phyloP scores from a whole-genome alignment of 2,888 invertebrate species.

The Sarcophaga variegata region DNA sequence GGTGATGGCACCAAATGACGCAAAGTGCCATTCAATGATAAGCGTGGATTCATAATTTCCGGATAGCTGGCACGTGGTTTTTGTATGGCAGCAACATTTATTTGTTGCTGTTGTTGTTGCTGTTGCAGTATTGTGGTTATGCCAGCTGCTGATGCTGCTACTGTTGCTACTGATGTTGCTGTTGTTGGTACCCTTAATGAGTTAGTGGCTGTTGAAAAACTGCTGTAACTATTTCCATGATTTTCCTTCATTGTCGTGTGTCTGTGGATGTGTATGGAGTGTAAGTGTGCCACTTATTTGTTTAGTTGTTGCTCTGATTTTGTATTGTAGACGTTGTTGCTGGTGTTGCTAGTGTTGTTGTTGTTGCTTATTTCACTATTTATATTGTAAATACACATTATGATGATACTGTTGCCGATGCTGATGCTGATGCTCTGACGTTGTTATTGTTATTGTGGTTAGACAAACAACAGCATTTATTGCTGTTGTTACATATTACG shows the following conservation, averaged over 20 bases:
- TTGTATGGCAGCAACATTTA: conserved; percentile 62
- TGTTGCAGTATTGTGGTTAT: conserved; percentile 34
- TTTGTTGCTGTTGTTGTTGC: conserved; percentile 59
- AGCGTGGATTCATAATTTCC: conserved; percentile 80
- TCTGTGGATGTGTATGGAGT: not conserved
- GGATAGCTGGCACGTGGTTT: conserved; percentile 78
- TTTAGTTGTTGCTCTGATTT: conserved; percentile 8
- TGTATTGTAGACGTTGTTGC: conserved; percentile 54
- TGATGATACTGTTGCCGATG: not conserved
- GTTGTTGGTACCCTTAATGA: conserved; percentile 52
- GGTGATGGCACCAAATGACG: conserved; percentile 80
- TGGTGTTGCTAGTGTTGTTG: conserved; percentile 30
- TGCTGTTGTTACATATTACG: conserved; percentile 3
- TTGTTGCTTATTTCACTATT: conserved; percentile 36
- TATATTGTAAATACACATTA: not conserved
- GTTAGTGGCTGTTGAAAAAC: conserved; percentile 44
- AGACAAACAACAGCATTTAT: not conserved
- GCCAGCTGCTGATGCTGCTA: conserved; percentile 10
- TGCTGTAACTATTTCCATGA: conserved; percentile 26
- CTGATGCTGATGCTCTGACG: not conserved
- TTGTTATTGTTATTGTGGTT: conserved; percentile 20
- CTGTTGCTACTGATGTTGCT: conserved; percentile 15
- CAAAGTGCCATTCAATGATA: conserved; percentile 80
- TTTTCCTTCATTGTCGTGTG: conserved; percentile 41
- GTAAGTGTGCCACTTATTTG: not conserved